Conservation (phyloP, 2,113 vertebrate species). For the Capreolus pygargus region DNA sequence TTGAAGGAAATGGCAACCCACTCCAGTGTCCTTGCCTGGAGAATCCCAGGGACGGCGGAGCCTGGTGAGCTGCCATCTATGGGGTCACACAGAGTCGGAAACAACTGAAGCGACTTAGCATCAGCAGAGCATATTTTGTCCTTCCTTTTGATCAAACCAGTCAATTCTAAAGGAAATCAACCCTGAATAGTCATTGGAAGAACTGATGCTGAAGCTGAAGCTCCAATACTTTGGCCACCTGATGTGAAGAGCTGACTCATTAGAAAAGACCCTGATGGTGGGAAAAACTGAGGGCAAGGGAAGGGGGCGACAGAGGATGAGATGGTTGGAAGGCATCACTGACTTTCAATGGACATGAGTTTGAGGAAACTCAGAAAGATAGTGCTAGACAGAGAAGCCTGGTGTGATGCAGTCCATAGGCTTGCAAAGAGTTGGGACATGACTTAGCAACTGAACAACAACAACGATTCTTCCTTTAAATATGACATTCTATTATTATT, state of each 20-base stretch:
- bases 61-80: too few relatives aligned
- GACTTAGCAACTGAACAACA: not conserved
- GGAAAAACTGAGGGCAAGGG: not conserved
- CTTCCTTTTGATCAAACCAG: not conserved
- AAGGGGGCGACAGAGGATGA: not conserved
- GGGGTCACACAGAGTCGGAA: too few relatives aligned
- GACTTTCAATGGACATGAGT: not conserved
- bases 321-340: not conserved
- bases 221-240: not conserved
- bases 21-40: too few relatives aligned
- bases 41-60: too few relatives aligned
- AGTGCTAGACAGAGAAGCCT: not conserved
- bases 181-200: not conserved
- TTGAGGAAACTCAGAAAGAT: not conserved
- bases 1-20: too few relatives aligned
- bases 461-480: not conserved
- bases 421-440: not conserved
- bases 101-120: too few relatives aligned
- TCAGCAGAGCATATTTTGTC: not conserved
- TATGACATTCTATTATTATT: not conserved
- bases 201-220: not conserved
- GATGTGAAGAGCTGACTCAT: not conserved
- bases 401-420: not conserved
- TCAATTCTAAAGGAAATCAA: not conserved
- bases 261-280: not conserved